phyloP scores from a whole-genome alignment of 2,113 vertebrate species.

The Tichodroma muraria region DNA sequence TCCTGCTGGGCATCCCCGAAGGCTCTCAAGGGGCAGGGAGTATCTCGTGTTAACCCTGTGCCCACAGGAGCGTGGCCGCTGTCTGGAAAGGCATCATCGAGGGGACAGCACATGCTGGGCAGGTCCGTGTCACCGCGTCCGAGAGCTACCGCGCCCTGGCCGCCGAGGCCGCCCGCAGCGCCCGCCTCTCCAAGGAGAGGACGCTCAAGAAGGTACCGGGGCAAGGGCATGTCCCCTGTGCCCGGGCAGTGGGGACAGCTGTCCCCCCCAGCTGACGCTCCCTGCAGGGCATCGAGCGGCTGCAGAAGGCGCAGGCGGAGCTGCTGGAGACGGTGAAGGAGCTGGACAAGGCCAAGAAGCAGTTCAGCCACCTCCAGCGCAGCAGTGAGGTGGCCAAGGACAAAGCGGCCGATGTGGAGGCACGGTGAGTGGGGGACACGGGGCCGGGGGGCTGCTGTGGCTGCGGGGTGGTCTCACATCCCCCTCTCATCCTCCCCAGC shows the following conservation, averaged over 20 bases:
- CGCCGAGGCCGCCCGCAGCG: constrained; percentile 61
- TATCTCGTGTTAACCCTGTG: accelerated
- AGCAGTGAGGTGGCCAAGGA: constrained; percentile 77
- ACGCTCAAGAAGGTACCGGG: constrained; percentile 76
- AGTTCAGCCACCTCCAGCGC: constrained; percentile 78
- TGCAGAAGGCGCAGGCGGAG: constrained; percentile 79
- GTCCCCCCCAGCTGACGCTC: background rate
- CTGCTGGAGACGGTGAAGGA: constrained; percentile 82
- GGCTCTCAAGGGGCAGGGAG: background rate
- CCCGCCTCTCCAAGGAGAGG: constrained; percentile 79
- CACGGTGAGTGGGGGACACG: constrained; percentile 61
- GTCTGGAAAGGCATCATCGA: constrained; percentile 84
- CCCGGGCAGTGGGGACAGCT: accelerated
- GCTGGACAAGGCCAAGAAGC: constrained; percentile 81
- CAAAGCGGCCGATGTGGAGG: constrained; percentile 81
- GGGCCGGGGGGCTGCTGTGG: accelerated
- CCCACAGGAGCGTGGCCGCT: constrained; percentile 70
- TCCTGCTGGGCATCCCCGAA: background rate
- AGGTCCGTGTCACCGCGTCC: constrained; percentile 66
- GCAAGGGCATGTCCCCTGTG: background rate
- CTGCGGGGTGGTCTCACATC: accelerated
- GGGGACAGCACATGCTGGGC: constrained; percentile 69
- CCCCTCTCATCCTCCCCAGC: constrained; percentile 32
- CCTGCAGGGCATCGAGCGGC: constrained; percentile 75
- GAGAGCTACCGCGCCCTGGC: constrained; percentile 77